phyloP scores from a whole-genome alignment of 1,140 invertebrate genomes.

The Drosophila trapezifrons region DNA sequence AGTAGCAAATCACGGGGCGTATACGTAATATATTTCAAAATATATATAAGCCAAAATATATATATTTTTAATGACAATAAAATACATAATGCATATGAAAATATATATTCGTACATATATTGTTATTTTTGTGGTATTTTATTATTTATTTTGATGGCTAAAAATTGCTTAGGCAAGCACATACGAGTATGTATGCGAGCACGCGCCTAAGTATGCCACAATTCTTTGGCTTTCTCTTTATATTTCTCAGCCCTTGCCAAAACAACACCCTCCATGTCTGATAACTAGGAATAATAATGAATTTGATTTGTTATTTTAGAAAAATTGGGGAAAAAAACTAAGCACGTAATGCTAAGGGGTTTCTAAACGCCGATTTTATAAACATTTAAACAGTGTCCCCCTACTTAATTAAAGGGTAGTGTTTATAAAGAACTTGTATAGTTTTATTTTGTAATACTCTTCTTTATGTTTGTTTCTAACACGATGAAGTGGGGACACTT shows the following conservation, averaged over 20 bases:
- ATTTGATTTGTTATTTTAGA: not conserved
- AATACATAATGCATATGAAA: not conserved
- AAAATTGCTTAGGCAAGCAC: slow-evolving; percentile 9
- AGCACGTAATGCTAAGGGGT: slow-evolving; percentile 3
- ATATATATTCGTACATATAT: not conserved
- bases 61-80: not conserved
- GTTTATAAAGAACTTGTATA: not conserved
- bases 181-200: not conserved
- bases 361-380: not conserved
- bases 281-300: not conserved
- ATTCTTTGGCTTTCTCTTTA: not conserved
- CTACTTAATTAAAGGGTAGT: not conserved
- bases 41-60: not conserved
- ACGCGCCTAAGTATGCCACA: not conserved
- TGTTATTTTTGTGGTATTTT: not conserved
- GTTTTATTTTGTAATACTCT: not conserved
- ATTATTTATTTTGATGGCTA: slow-evolving; percentile 8
- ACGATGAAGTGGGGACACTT: too few relatives aligned
- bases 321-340: not conserved
- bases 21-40: slow-evolving; percentile 3
- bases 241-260: slow-evolving; percentile 2
- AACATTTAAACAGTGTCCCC: not conserved
- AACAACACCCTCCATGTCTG: too few relatives aligned
- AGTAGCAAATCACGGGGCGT: not conserved
- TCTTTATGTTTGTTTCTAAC: too few relatives aligned